Evolutionary conservation across 2,797 vertebrate species (phyloP), one percentile per base, ranked within the genome.

Genomic region (Sebastes kiyomatsui): DNA sequence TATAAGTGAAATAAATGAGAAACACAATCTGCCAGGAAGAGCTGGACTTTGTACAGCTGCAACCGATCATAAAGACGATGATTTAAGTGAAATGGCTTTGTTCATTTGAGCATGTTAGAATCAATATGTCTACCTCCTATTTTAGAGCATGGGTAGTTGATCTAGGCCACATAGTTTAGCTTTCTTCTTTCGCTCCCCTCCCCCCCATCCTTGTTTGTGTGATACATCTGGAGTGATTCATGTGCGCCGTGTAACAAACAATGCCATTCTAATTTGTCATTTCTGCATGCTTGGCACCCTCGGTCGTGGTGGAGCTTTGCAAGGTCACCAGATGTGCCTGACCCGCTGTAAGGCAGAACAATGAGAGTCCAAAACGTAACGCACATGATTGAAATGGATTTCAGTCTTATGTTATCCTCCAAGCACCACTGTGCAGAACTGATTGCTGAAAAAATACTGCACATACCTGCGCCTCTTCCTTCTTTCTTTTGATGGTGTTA

Each of bases 181-280:
- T 28, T 72, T 65, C 52, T 30, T 61, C 25, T 70, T 82, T 69
- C 18, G 7, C 61, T 67, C 64, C 52, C 38, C 4, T 35, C 9
- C 59, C 11, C 55, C 67, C 59, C 68, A 23, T 62, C 58, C 38
- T 65, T 67, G 54, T 87, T 82, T 84, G 33, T 60, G 72, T 52
- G 77, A 82, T 71, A 59, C 74, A 82, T 82, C 79, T 71, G 25
- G 49, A 82, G 71, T 90, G 90, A 92, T 89, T 89, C 84, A 91
- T 92, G 83, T 13, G 77, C 32, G 61, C 67, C 0, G 23, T 61
- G 81, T 72, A 30, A 35, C 81, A 81, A 86, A 90, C 89, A 92
- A 87, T 86, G 86, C 78, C 86, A 82, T 86, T 88, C 87, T 89
- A 89, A 92, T 94, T 91, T 85, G 87, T 92, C 87, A 93, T 92